phyloP scores from a whole-genome alignment of 2,888 invertebrate genomes.

The Axea sp. region DNA sequence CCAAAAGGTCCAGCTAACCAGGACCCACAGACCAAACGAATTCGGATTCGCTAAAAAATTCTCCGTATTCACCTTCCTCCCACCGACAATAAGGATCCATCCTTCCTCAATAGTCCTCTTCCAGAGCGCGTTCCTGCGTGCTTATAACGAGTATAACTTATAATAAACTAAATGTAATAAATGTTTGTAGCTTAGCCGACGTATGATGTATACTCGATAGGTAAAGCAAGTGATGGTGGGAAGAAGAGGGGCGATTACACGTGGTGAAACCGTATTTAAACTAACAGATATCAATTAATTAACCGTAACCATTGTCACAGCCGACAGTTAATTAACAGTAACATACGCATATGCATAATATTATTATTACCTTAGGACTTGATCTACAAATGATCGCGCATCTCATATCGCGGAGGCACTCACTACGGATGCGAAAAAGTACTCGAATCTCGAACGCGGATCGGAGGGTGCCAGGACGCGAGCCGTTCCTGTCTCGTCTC shows the following conservation, averaged over 20 bases:
- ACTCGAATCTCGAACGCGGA: constrained; percentile 77
- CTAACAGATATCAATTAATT: constrained; percentile 77
- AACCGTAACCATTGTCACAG: constrained; percentile 75
- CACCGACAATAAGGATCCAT: constrained; percentile 46
- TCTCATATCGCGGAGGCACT: constrained; percentile 77
- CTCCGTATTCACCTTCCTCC: constrained; percentile 31
- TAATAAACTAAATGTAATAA: constrained; percentile 78
- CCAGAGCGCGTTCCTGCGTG: constrained; percentile 57
- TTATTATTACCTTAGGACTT: constrained; percentile 71
- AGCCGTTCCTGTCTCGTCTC: constrained; percentile 32
- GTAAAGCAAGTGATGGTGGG: constrained; percentile 60
- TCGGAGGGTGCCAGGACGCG: constrained; percentile 73
- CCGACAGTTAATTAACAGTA: constrained; percentile 71
- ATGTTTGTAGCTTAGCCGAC: constrained; percentile 79
- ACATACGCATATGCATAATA: constrained; percentile 65
- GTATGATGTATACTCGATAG: constrained; percentile 76
- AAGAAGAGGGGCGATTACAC: constrained; percentile 63
- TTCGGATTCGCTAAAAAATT: background rate
- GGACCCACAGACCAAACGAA: background rate
- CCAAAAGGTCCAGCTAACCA: constrained; percentile 22
- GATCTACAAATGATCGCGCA: constrained; percentile 65
- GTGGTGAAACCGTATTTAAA: constrained; percentile 76
- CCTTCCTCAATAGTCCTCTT: constrained; percentile 53
- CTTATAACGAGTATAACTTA: constrained; percentile 72
- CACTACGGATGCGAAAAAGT: constrained; percentile 73